Conservation (phyloP, 2,888 invertebrate species). For the Parthenolecanium corni region DNA sequence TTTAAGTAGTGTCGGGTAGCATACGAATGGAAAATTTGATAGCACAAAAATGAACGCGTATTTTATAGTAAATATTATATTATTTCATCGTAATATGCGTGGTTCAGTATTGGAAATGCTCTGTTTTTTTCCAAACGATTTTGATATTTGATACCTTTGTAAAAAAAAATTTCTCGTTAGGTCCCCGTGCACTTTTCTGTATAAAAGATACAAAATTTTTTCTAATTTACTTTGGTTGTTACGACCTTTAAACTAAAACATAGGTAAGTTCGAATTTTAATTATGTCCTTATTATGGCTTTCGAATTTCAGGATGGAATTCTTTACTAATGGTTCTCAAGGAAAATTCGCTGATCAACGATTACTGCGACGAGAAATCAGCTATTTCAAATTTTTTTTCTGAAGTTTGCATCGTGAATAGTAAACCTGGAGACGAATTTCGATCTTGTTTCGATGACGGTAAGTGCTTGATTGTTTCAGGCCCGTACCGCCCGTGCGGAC, state of each 20-base stretch:
- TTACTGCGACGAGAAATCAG: not conserved
- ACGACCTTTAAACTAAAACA: too few relatives aligned
- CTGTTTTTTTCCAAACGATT: not conserved
- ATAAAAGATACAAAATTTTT: too few relatives aligned
- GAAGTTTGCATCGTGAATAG: slow-evolving; percentile 17
- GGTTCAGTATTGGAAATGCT: not conserved
- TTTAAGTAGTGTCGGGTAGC: too few relatives aligned
- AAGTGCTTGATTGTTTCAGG: not conserved
- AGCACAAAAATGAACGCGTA: not conserved
- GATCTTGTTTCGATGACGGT: slow-evolving; percentile 15
- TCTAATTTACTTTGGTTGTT: too few relatives aligned
- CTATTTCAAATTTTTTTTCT: slow-evolving; percentile 18
- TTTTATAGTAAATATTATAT: not conserved
- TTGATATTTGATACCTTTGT: not conserved
- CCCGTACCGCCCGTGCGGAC: too few relatives aligned
- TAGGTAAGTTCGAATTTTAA: too few relatives aligned
- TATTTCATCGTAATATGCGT: not conserved
- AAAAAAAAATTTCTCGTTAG: too few relatives aligned
- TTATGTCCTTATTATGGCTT: not conserved
- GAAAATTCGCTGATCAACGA: slow-evolving; percentile 5
- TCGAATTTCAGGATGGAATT: slow-evolving; percentile 30
- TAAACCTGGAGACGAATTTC: not conserved
- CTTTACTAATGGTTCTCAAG: slow-evolving; percentile 27
- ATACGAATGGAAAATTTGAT: too few relatives aligned
- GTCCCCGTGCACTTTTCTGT: too few relatives aligned